Conservation (phyloP, 2,888 invertebrate species). For the Dolomedes plantarius region DNA sequence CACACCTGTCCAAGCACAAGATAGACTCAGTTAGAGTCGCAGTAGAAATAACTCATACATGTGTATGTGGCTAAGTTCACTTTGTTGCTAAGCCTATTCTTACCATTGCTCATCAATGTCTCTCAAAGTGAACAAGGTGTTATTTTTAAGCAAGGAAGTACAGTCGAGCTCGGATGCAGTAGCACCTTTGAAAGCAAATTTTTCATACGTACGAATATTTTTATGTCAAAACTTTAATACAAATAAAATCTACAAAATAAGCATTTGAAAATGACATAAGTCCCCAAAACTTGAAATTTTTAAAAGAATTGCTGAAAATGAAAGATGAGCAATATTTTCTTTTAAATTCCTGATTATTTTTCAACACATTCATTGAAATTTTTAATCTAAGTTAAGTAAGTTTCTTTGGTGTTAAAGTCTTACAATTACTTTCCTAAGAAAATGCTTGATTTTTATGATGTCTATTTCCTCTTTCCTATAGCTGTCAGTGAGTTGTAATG, state of each 20-base stretch:
- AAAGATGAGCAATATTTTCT: too few species aligned
- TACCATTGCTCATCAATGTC: constrained; percentile 72
- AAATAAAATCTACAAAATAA: neutral
- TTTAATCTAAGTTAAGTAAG: too few species aligned
- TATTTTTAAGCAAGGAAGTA: constrained; percentile 33
- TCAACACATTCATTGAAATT: too few species aligned
- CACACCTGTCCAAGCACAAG: constrained; percentile 72
- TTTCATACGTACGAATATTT: neutral
- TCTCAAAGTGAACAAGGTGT: constrained; percentile 71
- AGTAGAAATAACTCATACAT: constrained; percentile 68
- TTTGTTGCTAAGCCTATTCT: constrained; percentile 71
- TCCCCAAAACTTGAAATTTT: too few species aligned
- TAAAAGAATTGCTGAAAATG: too few species aligned
- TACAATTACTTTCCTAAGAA: too few species aligned
- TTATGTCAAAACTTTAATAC: neutral
- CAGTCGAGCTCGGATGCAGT: neutral
- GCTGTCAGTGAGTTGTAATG: too few species aligned
- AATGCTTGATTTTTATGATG: too few species aligned
- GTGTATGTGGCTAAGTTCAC: constrained; percentile 71
- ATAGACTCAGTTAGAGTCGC: constrained; percentile 66
- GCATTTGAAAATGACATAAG: too few species aligned
- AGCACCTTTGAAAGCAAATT: neutral
- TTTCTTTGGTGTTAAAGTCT: too few species aligned
- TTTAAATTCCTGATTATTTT: too few species aligned
- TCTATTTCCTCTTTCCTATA: too few species aligned